phyloP scores from a whole-genome alignment of 2,113 vertebrate species.

The Chauna torquata region DNA sequence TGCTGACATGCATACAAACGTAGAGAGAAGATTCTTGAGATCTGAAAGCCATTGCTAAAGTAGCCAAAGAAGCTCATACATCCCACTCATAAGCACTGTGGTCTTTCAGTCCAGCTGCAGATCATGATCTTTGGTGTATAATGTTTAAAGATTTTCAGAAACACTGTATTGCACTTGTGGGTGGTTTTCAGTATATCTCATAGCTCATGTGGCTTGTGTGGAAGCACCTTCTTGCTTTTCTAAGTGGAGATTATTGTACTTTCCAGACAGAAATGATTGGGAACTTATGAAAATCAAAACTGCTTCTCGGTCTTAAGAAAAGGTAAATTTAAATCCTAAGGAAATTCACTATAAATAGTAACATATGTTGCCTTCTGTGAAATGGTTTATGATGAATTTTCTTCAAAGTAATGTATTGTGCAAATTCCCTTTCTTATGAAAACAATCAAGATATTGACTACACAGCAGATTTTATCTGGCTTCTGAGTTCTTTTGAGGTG shows the following conservation, averaged over 20 bases:
- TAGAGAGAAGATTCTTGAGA: background rate
- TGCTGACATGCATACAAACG: background rate
- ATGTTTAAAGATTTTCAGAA: background rate
- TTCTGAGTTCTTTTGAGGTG: background rate
- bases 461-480: background rate
- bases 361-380: slow-evolving; percentile 35
- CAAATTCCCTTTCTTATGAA: slow-evolving; percentile 3
- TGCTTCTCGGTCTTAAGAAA: slow-evolving; percentile 51
- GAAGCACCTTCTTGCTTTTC: slow-evolving; percentile 5
- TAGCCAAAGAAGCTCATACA: background rate
- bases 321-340: slow-evolving; percentile 51
- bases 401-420: slow-evolving; percentile 16
- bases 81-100: background rate
- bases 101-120: background rate
- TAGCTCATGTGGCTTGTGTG: background rate
- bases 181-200: background rate
- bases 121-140: background rate
- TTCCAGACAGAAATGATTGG: slow-evolving; percentile 30
- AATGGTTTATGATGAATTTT: slow-evolving; percentile 37
- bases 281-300: slow-evolving; percentile 55
- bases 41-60: background rate
- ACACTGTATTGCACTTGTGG: background rate
- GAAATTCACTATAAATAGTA: slow-evolving; percentile 61
- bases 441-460: background rate
- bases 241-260: slow-evolving; percentile 9